These are phyloP conservation scores for Artibeus jamaicensis DNA, from an alignment of 2,797 vertebrate species.

Conservation along the genomic window DNA sequence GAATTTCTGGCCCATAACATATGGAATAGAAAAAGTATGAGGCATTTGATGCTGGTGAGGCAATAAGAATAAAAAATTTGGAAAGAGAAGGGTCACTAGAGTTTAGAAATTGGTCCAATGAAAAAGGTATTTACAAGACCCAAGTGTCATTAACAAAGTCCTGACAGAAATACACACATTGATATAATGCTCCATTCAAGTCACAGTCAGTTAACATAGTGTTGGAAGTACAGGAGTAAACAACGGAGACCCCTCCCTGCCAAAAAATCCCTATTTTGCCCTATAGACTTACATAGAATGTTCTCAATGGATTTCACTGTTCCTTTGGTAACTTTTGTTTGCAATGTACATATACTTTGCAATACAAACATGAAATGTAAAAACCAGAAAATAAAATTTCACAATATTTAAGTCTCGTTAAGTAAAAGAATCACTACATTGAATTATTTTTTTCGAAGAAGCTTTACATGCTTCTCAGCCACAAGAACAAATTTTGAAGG, in stretches of 20 bases:
- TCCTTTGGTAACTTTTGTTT: not conserved
- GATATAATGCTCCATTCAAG: not conserved
- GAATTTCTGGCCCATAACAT: not conserved
- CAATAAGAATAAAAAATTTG: not conserved
- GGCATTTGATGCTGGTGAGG: not conserved
- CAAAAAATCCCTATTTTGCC: not conserved
- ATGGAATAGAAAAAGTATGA: not conserved
- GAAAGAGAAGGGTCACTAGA: not conserved
- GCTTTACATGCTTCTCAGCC: not conserved
- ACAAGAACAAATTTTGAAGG: not conserved
- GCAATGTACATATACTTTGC: not conserved
- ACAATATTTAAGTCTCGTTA: not conserved
- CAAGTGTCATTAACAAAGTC: not conserved
- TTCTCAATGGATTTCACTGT: not conserved
- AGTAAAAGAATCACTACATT: not conserved
- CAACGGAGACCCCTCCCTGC: not conserved
- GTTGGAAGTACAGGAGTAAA: not conserved
- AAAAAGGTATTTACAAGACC: not conserved
- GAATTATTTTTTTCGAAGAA: not conserved
- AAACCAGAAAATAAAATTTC: not conserved
- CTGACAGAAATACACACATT: not conserved
- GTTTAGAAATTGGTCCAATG: constrained; percentile 12
- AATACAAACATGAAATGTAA: not conserved
- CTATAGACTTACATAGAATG: not conserved
- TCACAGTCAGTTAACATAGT: not conserved